Evolutionary conservation across 2,888 invertebrate species (phyloP).

Genomic region (Ochropleura plecta): DNA sequence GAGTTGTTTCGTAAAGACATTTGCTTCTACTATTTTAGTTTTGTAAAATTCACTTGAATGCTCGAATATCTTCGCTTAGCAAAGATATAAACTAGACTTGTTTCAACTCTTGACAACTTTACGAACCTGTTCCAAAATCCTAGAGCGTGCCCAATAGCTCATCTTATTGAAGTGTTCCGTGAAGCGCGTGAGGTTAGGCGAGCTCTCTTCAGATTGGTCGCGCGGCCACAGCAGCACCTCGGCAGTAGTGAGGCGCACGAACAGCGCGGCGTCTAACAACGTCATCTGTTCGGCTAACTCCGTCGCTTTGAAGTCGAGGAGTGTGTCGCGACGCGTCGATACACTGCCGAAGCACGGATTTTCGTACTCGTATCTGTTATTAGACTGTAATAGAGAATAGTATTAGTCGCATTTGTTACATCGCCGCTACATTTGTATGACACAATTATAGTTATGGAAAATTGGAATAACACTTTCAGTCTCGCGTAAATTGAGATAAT

Average conservation of each 20-base stretch:
- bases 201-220: constrained; percentile 98
- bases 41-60: too few species aligned
- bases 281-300: constrained; percentile 99
- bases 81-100: too few species aligned
- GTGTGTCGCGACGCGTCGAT: constrained; percentile 89
- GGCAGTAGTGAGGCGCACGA: constrained; percentile 98
- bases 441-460: neutral
- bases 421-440: neutral
- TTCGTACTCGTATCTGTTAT: constrained; percentile 86
- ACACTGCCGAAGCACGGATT: constrained; percentile 85
- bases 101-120: neutral
- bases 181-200: constrained; percentile 98
- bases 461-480: too few species aligned
- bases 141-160: constrained; percentile 99
- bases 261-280: constrained; percentile 97
- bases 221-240: constrained; percentile 99
- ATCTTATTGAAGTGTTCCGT: constrained; percentile 99
- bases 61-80: too few species aligned
- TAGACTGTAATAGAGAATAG: constrained; percentile 71
- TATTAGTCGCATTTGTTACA: neutral
- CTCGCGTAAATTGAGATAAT: too few species aligned
- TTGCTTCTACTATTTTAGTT: neutral
- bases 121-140: constrained; percentile 95
- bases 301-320: constrained; percentile 98
- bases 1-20: neutral